Conservation (phyloP, 2,113 vertebrate species). For the Andinoacara biseriatus region DNA sequence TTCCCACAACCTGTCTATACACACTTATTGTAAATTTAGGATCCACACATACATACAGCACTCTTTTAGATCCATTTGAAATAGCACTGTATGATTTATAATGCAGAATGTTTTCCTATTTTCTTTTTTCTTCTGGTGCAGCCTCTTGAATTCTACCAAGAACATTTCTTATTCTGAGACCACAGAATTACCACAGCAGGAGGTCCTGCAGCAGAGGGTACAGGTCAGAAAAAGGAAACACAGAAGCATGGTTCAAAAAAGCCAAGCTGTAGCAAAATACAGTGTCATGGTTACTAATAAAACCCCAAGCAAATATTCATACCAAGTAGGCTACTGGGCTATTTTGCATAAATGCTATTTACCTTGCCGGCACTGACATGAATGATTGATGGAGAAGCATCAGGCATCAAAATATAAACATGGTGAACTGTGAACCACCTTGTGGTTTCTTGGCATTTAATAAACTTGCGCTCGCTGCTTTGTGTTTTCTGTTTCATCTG, state of each 20-base stretch:
- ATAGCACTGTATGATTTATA: not conserved
- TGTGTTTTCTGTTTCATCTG: not conserved
- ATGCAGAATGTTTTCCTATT: not conserved
- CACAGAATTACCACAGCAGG: not conserved
- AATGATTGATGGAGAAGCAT: not conserved
- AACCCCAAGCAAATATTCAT: not conserved
- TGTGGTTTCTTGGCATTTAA: not conserved
- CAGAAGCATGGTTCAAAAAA: not conserved
- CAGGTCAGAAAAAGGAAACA: not conserved
- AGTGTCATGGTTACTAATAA: not conserved
- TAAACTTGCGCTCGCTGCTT: not conserved
- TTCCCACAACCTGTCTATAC: not conserved
- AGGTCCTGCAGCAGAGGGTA: not conserved
- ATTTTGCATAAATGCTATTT: not conserved
- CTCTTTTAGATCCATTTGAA: not conserved
- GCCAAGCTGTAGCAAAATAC: not conserved
- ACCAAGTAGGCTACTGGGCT: not conserved
- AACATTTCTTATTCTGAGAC: slow-evolving; percentile 10
- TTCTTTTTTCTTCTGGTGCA: not conserved
- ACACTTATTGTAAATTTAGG: not conserved
- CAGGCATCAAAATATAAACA: not conserved
- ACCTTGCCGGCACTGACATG: not conserved
- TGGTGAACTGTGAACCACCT: not conserved
- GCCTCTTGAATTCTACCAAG: not conserved
- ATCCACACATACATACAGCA: not conserved